Percentiles rank a stretch among this genome's conserved stretches.
phyloP scores from a whole-genome alignment of 2,113 vertebrate genomes.

The Jaculus jaculus region DNA sequence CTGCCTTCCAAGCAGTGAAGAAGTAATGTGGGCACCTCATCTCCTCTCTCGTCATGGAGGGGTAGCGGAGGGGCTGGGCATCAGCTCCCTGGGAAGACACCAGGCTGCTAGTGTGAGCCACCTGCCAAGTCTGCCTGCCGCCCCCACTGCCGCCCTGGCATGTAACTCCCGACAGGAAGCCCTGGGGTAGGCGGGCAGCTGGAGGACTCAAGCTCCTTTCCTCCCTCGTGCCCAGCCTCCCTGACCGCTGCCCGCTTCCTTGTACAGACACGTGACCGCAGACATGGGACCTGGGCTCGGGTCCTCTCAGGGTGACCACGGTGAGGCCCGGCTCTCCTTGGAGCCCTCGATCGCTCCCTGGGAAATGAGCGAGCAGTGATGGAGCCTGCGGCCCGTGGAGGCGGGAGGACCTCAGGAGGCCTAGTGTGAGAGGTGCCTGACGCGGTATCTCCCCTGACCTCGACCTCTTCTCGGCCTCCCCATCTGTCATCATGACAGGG shows the following conservation, averaged over 20 bases:
- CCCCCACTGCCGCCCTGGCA: slow-evolving; percentile 28
- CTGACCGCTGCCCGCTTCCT: neutral
- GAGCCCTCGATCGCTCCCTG: neutral
- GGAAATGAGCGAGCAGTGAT: neutral
- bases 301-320: neutral
- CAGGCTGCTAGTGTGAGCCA: slow-evolving; percentile 52
- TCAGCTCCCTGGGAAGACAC: neutral
- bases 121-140: slow-evolving; percentile 60
- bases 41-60: neutral
- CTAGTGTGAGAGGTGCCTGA: accelerated
- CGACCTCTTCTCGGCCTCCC: neutral
- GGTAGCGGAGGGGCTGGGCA: neutral
- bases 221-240: neutral
- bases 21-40: neutral
- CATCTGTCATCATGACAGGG: accelerated
- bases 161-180: slow-evolving; percentile 29
- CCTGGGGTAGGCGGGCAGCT: neutral
- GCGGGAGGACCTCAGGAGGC: neutral
- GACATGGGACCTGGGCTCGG: accelerated
- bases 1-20: neutral
- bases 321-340: neutral
- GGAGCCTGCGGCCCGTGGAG: accelerated
- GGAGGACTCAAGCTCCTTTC: neutral
- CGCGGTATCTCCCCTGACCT: neutral
- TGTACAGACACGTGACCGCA: neutral